A percentile compares a stretch with the other conserved stretches of the same genome.
phyloP scores from a whole-genome alignment of 2,113 vertebrate species.

The Tragulus kanchil region DNA sequence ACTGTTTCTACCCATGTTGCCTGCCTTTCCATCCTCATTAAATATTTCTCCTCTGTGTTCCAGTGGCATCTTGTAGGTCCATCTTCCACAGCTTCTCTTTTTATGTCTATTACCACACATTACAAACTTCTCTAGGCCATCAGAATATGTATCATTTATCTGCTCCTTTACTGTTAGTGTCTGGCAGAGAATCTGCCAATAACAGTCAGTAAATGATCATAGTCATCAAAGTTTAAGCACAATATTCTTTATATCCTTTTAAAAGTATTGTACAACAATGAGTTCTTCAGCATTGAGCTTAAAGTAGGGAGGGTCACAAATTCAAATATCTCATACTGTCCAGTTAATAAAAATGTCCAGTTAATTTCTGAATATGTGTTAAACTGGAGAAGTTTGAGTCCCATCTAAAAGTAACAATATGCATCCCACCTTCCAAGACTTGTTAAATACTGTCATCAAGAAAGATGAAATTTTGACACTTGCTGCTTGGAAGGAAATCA shows the following conservation, averaged over 20 bases:
- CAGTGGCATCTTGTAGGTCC: neutral
- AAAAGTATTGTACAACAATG: neutral
- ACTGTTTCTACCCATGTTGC: rapidly evolving
- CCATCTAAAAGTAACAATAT: neutral
- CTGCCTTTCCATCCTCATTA: neutral
- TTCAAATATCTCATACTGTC: neutral
- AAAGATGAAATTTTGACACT: neutral
- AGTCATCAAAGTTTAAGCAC: neutral
- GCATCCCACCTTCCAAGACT: neutral
- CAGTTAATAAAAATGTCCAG: neutral
- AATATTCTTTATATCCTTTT: neutral
- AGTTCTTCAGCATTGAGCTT: neutral
- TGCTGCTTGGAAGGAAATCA: neutral
- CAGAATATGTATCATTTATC: neutral
- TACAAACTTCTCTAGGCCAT: neutral
- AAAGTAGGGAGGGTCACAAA: neutral
- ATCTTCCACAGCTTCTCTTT: neutral
- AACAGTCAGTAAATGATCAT: neutral
- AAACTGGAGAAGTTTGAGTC: neutral
- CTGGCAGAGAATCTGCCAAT: neutral
- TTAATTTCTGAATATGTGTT: neutral
- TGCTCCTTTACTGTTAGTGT: neutral
- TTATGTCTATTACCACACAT: neutral
- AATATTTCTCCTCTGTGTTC: neutral
- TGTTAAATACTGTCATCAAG: neutral